Base-by-base conservation (phyloP, 2,113 vertebrate species). In the Athene cunicularia region DNA sequence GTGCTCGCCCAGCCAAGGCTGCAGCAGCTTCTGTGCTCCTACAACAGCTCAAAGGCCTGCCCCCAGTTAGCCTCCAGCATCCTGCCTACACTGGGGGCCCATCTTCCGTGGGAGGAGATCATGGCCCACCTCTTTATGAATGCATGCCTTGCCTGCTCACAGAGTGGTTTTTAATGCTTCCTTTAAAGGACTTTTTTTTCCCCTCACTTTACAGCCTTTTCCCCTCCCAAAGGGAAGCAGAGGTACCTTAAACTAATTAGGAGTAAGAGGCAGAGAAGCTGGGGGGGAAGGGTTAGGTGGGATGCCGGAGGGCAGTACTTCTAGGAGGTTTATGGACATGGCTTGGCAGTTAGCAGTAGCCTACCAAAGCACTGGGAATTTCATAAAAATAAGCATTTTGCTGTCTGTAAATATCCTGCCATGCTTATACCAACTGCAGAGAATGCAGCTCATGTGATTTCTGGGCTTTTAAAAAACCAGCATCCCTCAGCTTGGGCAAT, bases 211-310 rank as follows among this genome's bases (percentile, higher is more conserved):
- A 82, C 11, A 76, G 50, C 76, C 32, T 86, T 83, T 90, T 80
- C 15, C 30, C 41, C 47, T 92, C 88, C 83, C 59, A 66, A 71
- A 76, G 63, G 91, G 76, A 91, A 71, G 68, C 6, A 67, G 76
- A 70, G 28, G 68, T 91, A 45, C 89, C 80, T 92, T 86, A 70
- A 86, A 83, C 59, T 92, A 82, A 90, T 90, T 43, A 92, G 59
- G 58, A 88, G 9, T 30, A 33, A 73, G 67, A 63, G 64, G 62
- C 49, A 75, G 67, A 66, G 75, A 56, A 82, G 75, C 14, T 0
- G 4, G 50, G 27, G 72, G 28, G 58, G 80, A n/a, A 16, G 83
- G 49, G 53, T 71, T 84, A 27, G 63, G 43, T 58, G 80, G 71
- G 86, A 55, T 71, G 88, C 49, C 0, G 3, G 32, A 9, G 86